A percentile compares a stretch with the other conserved stretches of the same genome.
These are phyloP conservation scores for Drosophila lacteicornis DNA, from an alignment of 1,140 invertebrate genomes.

Conservation along the genomic window DNA sequence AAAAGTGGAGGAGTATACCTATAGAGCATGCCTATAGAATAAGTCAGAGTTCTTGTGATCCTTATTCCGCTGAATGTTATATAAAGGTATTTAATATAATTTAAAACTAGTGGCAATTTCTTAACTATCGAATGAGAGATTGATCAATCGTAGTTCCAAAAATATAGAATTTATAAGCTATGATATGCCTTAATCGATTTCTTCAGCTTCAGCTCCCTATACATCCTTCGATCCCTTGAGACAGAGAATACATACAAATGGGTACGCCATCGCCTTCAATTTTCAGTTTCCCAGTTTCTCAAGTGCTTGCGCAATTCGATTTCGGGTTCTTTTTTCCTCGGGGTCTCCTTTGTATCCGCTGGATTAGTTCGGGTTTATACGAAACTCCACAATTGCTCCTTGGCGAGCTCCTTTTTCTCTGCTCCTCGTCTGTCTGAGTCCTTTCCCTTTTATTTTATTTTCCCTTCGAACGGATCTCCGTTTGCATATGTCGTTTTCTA, in stretches of 20 bases:
- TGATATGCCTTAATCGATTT: background rate
- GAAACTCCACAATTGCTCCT: slow-evolving; percentile 53
- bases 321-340: slow-evolving; percentile 27
- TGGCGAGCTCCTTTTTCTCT: slow-evolving; percentile 15
- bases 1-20: slow-evolving; percentile 8
- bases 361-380: slow-evolving; percentile 65
- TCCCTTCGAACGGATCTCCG: slow-evolving; percentile 1
- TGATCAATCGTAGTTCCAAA: background rate
- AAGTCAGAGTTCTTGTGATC: slow-evolving; percentile 2
- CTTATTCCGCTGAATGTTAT: background rate
- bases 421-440: slow-evolving; percentile 10
- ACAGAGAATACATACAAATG: slow-evolving; percentile 17
- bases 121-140: too few relatives aligned
- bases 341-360: slow-evolving; percentile 34
- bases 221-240: slow-evolving; percentile 7
- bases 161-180: background rate
- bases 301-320: slow-evolving; percentile 73
- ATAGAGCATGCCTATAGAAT: background rate
- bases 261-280: slow-evolving; percentile 17
- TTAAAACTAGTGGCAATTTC: too few relatives aligned
- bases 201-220: slow-evolving; percentile 21
- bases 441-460: slow-evolving; percentile 38
- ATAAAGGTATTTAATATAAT: background rate
- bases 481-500: slow-evolving; percentile 77
- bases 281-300: slow-evolving; percentile 46